These are phyloP conservation scores for Hemithea aestivaria DNA, from an alignment of 2,888 invertebrate species.

Conservation along the genomic window DNA sequence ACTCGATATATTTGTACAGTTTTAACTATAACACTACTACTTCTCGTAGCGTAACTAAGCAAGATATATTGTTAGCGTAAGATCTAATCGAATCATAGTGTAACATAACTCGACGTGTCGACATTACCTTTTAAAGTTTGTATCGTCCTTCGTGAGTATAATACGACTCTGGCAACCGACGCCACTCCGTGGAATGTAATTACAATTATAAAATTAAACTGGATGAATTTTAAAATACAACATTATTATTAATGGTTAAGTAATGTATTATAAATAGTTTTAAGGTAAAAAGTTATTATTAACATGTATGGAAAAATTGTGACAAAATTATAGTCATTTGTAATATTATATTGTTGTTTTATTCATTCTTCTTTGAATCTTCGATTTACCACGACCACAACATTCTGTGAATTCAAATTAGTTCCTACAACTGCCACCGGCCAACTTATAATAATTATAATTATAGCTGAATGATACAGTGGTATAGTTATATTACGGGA, in stretches of 20 bases:
- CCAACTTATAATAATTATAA: too few species aligned
- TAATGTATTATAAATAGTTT: constrained; percentile 77
- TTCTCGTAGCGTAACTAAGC: constrained; percentile 73
- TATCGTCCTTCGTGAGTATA: constrained; percentile 58
- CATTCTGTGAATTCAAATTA: too few species aligned
- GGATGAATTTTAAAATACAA: constrained; percentile 77
- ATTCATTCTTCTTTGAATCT: constrained; percentile 47
- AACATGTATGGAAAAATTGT: constrained; percentile 80
- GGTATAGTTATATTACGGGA: too few species aligned
- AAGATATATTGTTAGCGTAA: constrained; percentile 76
- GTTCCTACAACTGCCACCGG: too few species aligned
- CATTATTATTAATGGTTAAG: constrained; percentile 73
- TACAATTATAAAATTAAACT: constrained; percentile 57
- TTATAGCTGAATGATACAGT: too few species aligned
- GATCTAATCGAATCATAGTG: constrained; percentile 78
- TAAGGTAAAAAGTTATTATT: constrained; percentile 80
- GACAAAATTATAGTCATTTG: constrained; percentile 81
- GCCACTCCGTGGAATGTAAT: constrained; percentile 70
- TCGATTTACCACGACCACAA: too few species aligned
- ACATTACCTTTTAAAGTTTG: constrained; percentile 63
- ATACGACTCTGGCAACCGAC: constrained; percentile 59
- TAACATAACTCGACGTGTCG: constrained; percentile 63
- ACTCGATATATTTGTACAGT: constrained; percentile 75
- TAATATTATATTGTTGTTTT: constrained; percentile 76
- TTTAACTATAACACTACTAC: constrained; percentile 68